These are phyloP conservation scores for Anoncus sp. DNA, from an alignment of 2,888 invertebrate species.

Conservation along the genomic window DNA sequence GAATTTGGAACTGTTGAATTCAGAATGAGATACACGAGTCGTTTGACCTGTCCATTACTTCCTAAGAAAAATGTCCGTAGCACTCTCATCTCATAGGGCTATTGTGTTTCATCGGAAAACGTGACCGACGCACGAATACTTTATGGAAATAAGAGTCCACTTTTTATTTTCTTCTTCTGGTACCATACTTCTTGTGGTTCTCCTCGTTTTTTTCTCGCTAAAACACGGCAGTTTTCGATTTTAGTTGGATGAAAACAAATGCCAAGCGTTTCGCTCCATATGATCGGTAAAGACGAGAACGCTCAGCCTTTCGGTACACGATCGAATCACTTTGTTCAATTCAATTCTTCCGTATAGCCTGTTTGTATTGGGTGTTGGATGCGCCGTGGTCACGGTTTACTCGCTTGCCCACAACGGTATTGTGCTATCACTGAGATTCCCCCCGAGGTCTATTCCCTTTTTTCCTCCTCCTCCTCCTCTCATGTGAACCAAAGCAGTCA, in stretches of 20 bases:
- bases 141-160: conserved; percentile 10
- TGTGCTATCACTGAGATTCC: conserved; percentile 45
- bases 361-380: conserved; percentile 50
- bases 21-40: conserved; percentile 28
- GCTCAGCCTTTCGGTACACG: conserved; percentile 18
- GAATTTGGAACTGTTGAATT: conserved; percentile 45
- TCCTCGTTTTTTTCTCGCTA: not conserved
- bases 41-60: conserved; percentile 38
- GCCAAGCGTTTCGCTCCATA: conserved; percentile 1
- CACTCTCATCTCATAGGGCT: conserved; percentile 39
- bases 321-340: conserved; percentile 58
- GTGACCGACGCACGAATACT: not conserved
- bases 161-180: not conserved
- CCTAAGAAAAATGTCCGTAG: conserved; percentile 34
- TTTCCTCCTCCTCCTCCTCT: conserved; percentile 35
- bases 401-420: conserved; percentile 43
- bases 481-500: conserved; percentile 40
- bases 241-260: conserved; percentile 25
- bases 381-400: conserved; percentile 49
- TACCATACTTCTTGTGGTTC: not conserved
- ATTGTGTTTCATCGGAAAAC: conserved; percentile 18
- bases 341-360: conserved; percentile 48
- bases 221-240: not conserved
- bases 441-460: conserved; percentile 46
- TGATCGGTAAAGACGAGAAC: conserved; percentile 12